Evolutionary conservation across 2,888 invertebrate species (phyloP).

Genomic region (Epirrhoe tristata): DNA sequence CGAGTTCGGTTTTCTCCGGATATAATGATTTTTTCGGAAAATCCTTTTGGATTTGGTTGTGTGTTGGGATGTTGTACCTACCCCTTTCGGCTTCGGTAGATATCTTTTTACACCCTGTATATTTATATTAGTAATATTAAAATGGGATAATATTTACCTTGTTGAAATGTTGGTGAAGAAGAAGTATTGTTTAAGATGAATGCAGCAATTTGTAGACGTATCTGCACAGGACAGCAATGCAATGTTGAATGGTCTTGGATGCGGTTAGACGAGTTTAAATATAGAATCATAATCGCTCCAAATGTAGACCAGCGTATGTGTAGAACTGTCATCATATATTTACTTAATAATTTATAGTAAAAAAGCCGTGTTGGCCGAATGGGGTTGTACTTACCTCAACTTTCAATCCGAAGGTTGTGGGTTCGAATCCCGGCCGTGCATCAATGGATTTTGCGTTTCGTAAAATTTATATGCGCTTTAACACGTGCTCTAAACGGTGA

Average conservation of each 20-base stretch:
- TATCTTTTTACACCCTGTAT: no score
- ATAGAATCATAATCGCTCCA: conserved; percentile 36
- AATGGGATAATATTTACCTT: conserved; percentile 24
- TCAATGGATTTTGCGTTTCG: neutral
- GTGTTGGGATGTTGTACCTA: no score
- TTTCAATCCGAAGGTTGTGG: no score
- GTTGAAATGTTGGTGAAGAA: conserved; percentile 3
- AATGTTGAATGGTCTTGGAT: conserved; percentile 48
- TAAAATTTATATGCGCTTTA: neutral
- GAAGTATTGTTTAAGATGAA: neutral
- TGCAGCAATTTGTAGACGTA: conserved; percentile 35
- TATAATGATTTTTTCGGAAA: no score
- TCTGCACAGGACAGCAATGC: conserved; percentile 28
- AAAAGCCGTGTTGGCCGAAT: no score
- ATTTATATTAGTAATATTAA: neutral
- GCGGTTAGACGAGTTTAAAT: conserved; percentile 51
- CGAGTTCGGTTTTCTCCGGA: no score
- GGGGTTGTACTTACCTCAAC: no score
- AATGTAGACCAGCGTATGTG: conserved; percentile 19
- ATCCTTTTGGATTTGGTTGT: no score
- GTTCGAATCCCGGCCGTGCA: no score
- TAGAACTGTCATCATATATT: conserved; percentile 24
- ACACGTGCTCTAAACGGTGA: no score
- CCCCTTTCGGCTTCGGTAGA: no score
- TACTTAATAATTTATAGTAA: neutral